Conservation (phyloP, 2,888 invertebrate genomes). For the Dorcus parallelipipedus region DNA sequence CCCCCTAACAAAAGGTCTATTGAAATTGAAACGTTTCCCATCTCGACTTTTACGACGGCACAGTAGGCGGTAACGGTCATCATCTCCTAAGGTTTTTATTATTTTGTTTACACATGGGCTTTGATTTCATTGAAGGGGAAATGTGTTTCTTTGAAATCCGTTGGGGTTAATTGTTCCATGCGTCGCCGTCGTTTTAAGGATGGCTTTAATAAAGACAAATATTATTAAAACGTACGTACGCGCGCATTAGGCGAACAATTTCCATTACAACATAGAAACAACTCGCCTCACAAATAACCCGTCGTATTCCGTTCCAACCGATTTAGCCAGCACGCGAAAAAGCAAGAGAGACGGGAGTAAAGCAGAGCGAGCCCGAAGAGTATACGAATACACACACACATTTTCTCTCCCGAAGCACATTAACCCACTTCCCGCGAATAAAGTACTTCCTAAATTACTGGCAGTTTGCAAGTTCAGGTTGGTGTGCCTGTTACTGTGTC, state of each 20-base stretch:
- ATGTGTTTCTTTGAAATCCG: no score
- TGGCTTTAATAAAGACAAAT: neutral
- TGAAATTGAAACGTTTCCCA: no score
- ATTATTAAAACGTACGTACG: neutral
- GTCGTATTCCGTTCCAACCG: neutral
- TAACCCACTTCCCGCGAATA: slow-evolving; percentile 33
- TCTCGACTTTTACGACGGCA: no score
- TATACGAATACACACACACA: slow-evolving; percentile 1
- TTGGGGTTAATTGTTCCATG: no score
- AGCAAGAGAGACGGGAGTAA: neutral
- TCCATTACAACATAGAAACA: neutral
- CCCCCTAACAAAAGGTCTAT: no score
- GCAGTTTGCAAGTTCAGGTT: slow-evolving; percentile 28
- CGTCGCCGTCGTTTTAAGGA: no score
- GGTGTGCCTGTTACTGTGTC: slow-evolving; percentile 24
- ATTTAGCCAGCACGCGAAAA: slow-evolving; percentile 1
- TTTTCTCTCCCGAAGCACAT: slow-evolving; percentile 19
- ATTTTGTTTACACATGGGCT: no score
- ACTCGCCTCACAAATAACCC: neutral
- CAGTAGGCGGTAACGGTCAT: no score
- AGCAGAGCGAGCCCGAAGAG: neutral
- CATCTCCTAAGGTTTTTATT: no score
- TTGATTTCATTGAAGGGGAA: no score
- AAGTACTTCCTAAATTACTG: slow-evolving; percentile 31
- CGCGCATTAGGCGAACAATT: neutral